Evolutionary conservation across 2,888 invertebrate species (phyloP).

Genomic region (Ptychoptera contaminata): DNA sequence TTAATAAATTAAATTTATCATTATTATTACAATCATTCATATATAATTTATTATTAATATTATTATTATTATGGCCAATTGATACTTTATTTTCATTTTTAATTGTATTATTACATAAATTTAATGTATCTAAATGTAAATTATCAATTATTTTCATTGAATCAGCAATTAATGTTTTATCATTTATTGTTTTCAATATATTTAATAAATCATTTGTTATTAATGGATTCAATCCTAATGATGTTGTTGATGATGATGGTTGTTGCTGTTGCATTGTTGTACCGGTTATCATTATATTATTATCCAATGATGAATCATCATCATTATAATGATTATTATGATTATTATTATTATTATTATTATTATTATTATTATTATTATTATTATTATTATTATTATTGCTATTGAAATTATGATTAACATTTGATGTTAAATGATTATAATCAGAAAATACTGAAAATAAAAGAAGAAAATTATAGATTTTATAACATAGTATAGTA

Average conservation of each 20-base stretch:
- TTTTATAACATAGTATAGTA: too few relatives aligned
- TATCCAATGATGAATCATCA: constrained; percentile 15
- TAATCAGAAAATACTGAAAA: too few relatives aligned
- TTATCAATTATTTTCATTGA: constrained; percentile 48
- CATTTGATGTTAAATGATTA: too few relatives aligned
- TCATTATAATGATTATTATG: not conserved
- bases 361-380: not conserved
- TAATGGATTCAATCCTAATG: not conserved
- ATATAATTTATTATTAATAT: constrained; percentile 8
- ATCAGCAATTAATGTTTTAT: constrained; percentile 49
- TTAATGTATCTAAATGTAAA: constrained; percentile 24
- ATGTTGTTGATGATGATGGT: constrained; percentile 7
- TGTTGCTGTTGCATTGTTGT: constrained; percentile 16
- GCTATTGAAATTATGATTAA: too few relatives aligned
- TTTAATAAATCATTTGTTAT: constrained; percentile 29
- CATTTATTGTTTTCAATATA: constrained; percentile 42
- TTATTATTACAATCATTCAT: constrained; percentile 15
- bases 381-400: too few relatives aligned
- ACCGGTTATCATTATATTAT: constrained; percentile 19
- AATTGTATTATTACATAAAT: constrained; percentile 8
- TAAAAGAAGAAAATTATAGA: too few relatives aligned
- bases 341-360: too few relatives aligned
- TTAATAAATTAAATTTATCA: constrained; percentile 5
- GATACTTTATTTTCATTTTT: too few relatives aligned
- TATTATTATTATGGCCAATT: constrained; percentile 5